Percentiles rank a stretch among this genome's conserved stretches.
Conservation (phyloP, 2,113 vertebrate genomes). For the Heteronetta atricapilla region DNA sequence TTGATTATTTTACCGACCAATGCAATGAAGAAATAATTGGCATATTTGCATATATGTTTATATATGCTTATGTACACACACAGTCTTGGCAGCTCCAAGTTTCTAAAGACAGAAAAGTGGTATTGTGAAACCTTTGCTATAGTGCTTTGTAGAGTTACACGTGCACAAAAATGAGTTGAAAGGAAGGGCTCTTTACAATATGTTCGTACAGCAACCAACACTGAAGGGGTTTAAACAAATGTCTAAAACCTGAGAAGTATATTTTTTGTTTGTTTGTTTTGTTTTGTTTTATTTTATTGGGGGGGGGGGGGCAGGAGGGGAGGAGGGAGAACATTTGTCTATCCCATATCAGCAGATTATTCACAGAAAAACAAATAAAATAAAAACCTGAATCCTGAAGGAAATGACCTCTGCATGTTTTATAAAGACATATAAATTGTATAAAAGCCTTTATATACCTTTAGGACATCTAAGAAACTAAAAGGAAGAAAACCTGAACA, state of each 20-base stretch:
- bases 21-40: neutral
- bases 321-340: neutral
- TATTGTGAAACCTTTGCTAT: neutral
- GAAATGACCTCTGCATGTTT: neutral
- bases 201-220: neutral
- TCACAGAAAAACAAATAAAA: neutral
- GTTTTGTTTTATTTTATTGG: too few relatives aligned
- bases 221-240: neutral
- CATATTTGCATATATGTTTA: neutral
- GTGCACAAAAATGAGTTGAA: neutral
- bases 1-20: neutral
- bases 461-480: neutral
- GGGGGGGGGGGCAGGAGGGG: too few relatives aligned
- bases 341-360: neutral
- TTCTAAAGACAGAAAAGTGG: neutral
- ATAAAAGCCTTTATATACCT: neutral
- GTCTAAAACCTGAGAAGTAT: neutral
- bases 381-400: neutral
- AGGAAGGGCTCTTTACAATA: fast-evolving
- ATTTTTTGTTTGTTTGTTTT: too few relatives aligned
- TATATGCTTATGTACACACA: neutral
- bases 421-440: neutral
- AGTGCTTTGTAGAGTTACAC: neutral
- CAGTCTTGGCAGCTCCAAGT: neutral
- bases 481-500: neutral